Evolutionary conservation across 2,888 invertebrate genomes (phyloP).

Genomic region (Drosophila helvetica): DNA sequence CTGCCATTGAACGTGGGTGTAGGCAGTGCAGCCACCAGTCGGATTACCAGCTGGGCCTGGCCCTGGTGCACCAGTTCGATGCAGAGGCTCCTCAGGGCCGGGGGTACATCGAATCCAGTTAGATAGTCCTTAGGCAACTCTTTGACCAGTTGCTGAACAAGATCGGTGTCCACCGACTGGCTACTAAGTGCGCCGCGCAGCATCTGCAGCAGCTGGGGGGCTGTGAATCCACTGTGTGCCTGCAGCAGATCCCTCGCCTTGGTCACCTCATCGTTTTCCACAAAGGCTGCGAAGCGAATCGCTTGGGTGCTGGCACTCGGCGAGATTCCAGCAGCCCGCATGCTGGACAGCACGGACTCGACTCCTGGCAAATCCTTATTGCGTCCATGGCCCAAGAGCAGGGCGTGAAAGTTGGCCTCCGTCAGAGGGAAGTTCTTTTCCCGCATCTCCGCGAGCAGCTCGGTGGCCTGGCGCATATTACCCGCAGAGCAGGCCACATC

Average conservation of each 20-base stretch:
- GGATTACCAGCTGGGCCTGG: conserved; percentile 60
- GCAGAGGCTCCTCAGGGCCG: conserved; percentile 82
- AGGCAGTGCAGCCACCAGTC: conserved; percentile 82
- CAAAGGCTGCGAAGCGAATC: conserved; percentile 85
- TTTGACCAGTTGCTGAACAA: conserved; percentile 67
- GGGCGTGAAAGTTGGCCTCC: conserved; percentile 86
- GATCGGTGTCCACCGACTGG: conserved; percentile 29
- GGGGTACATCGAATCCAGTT: conserved; percentile 69
- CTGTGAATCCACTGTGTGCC: conserved; percentile 63
- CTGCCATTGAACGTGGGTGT: conserved; percentile 77
- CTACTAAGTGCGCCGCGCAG: conserved; percentile 44
- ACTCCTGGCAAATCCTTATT: conserved; percentile 84
- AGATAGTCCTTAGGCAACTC: conserved; percentile 75
- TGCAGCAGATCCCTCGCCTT: conserved; percentile 69
- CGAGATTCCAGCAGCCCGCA: conserved; percentile 86
- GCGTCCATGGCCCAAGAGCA: conserved; percentile 86
- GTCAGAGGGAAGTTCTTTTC: conserved; percentile 85
- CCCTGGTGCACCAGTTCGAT: conserved; percentile 84
- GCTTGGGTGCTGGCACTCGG: conserved; percentile 85
- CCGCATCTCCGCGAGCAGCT: conserved; percentile 87
- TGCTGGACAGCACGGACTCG: conserved; percentile 85
- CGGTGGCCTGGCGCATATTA: conserved; percentile 86
- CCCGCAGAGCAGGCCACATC: conserved; percentile 86
- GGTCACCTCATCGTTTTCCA: conserved; percentile 84
- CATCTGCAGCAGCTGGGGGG: conserved; percentile 72